These are phyloP conservation scores for Parazoanthus darwini DNA, from an alignment of 92 coral and sea anemone species.

Conservation along the genomic window DNA sequence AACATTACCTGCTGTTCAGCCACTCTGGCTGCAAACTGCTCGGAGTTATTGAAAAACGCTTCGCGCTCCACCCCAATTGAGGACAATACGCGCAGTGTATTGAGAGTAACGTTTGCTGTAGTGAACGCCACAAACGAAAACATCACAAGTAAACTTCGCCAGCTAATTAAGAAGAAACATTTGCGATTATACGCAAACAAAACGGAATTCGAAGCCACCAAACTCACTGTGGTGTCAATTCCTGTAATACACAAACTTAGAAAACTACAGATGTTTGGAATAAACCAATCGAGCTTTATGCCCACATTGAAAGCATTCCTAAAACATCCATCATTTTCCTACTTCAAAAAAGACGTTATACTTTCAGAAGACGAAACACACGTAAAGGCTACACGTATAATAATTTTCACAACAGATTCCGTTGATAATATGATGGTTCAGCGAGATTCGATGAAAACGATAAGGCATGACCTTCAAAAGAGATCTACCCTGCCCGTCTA, in stretches of 20 bases:
- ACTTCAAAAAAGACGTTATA: conserved; percentile 60
- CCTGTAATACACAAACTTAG: not conserved
- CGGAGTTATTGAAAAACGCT: not conserved
- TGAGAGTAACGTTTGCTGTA: not conserved
- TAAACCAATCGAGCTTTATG: conserved; percentile 35
- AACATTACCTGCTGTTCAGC: not conserved
- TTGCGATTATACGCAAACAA: not conserved
- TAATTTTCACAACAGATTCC: conserved; percentile 48
- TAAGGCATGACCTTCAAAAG: conserved; percentile 54
- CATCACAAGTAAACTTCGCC: not conserved
- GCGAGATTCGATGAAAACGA: conserved; percentile 65
- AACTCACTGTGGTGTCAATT: not conserved
- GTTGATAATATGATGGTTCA: conserved; percentile 32
- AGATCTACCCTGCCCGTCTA: conserved; percentile 52
- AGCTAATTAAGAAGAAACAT: not conserved
- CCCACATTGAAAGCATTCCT: conserved; percentile 46
- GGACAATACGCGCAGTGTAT: not conserved
- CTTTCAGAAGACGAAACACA: conserved; percentile 50
- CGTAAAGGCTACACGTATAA: conserved; percentile 64
- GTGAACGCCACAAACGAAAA: not conserved
- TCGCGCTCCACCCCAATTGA: not conserved
- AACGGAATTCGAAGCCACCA: not conserved
- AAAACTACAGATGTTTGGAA: not conserved
- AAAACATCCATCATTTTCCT: conserved; percentile 35
- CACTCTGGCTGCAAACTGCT: not conserved